Evolutionary conservation across 2,113 vertebrate genomes (phyloP).

Genomic region (Gallinago undulata): DNA sequence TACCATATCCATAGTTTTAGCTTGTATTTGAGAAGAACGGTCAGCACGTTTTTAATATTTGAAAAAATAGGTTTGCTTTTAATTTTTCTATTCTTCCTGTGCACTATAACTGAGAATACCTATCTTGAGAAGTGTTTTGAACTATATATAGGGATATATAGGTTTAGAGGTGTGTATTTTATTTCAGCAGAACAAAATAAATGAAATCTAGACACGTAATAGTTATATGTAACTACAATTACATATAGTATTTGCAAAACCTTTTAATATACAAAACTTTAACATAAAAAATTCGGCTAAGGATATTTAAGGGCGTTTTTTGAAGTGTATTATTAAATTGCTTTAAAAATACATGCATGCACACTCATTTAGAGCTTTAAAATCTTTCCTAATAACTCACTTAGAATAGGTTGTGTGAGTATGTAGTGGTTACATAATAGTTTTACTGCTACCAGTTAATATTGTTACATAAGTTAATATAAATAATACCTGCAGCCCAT

Average conservation of each 20-base stretch:
- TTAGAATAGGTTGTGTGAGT: background rate
- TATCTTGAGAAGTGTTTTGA: background rate
- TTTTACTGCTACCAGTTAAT: background rate
- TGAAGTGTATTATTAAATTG: background rate
- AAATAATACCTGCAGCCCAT: background rate
- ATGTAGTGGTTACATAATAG: background rate
- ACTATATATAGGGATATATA: background rate
- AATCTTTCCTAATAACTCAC: background rate
- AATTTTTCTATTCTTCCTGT: background rate
- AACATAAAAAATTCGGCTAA: background rate
- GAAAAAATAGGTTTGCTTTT: background rate
- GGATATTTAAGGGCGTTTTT: background rate
- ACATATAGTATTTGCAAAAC: background rate
- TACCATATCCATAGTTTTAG: background rate
- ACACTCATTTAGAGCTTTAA: background rate
- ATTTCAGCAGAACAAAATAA: background rate
- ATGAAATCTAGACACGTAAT: background rate
- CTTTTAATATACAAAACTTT: background rate
- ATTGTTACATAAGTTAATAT: background rate
- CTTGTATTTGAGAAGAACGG: background rate
- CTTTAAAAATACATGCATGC: background rate
- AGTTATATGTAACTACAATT: background rate
- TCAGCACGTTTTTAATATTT: background rate
- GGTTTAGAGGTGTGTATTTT: background rate
- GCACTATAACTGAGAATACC: background rate